phyloP scores from a whole-genome alignment of 1,140 invertebrate species.

The Tetraneura akinire region DNA sequence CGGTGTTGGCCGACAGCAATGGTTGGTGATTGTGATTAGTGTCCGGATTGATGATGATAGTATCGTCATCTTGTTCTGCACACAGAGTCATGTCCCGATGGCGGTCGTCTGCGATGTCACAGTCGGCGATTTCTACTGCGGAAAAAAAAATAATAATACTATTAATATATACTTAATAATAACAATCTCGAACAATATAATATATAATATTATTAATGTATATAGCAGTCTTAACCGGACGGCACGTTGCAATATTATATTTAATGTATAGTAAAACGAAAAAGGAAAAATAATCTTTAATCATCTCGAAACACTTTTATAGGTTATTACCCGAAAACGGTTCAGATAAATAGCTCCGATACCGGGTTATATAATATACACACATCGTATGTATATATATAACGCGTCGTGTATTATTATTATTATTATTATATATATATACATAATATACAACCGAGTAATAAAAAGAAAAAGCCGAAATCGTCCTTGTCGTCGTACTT shows the following conservation, averaged over 20 bases:
- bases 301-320: constrained; percentile 46
- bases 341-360: constrained; percentile 43
- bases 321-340: constrained; percentile 42
- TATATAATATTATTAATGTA: too few relatives aligned
- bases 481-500: constrained; percentile 37
- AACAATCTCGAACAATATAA: too few relatives aligned
- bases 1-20: background rate
- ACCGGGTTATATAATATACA: background rate
- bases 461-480: constrained; percentile 51
- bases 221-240: too few relatives aligned
- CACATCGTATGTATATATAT: too few relatives aligned
- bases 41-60: constrained; percentile 38
- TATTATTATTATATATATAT: too few relatives aligned
- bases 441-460: too few relatives aligned
- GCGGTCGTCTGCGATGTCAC: constrained; percentile 24
- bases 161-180: too few relatives aligned
- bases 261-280: background rate
- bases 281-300: constrained; percentile 45
- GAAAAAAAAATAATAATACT: constrained; percentile 31
- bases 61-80: constrained; percentile 35
- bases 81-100: constrained; percentile 42
- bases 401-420: too few relatives aligned
- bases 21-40: constrained; percentile 45
- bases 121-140: constrained; percentile 37
- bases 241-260: too few relatives aligned